These are phyloP conservation scores for Microplitis mediator DNA, from an alignment of 1,140 invertebrate genomes.

Conservation along the genomic window DNA sequence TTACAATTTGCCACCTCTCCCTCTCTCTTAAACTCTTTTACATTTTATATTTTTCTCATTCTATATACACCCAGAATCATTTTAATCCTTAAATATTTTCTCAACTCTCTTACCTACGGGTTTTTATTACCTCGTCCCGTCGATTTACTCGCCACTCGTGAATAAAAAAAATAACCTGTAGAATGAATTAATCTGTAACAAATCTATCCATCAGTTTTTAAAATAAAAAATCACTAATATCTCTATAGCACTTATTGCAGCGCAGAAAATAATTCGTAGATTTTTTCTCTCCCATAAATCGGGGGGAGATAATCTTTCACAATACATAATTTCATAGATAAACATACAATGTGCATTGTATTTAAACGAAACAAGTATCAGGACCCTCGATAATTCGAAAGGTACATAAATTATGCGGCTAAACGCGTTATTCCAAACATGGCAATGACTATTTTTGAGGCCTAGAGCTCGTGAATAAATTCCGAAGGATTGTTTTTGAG, in stretches of 20 bases:
- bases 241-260: neutral
- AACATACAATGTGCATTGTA: no score
- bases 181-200: constrained; percentile 23
- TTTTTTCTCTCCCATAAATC: no score
- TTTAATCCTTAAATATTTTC: neutral
- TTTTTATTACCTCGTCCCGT: constrained; percentile 13
- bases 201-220: constrained; percentile 8
- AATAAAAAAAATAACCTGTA: neutral
- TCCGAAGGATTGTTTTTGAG: constrained; percentile 16
- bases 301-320: no score
- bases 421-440: constrained; percentile 8
- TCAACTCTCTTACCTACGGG: neutral
- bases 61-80: neutral
- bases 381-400: no score
- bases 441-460: neutral
- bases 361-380: no score
- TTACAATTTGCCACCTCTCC: constrained; percentile 38
- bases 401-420: no score
- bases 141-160: constrained; percentile 24
- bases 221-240: constrained; percentile 11
- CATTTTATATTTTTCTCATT: neutral
- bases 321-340: no score
- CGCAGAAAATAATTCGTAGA: no score
- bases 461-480: constrained; percentile 13
- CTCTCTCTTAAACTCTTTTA: neutral